Evolutionary conservation across 1,140 invertebrate species (phyloP).

Genomic region (Dinothrombium tinctorium): DNA sequence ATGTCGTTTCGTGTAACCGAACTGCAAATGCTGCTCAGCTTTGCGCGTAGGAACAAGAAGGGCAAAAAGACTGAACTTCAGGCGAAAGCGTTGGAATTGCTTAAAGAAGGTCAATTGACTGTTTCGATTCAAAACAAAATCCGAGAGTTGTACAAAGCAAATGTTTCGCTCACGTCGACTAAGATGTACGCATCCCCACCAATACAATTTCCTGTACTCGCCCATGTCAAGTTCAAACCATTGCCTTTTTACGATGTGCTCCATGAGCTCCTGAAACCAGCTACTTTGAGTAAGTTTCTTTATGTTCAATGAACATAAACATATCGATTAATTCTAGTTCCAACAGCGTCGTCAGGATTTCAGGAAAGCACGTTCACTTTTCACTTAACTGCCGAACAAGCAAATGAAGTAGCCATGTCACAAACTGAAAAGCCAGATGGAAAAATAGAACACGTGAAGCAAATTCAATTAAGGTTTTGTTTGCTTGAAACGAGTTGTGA

Average conservation of each 20-base stretch:
- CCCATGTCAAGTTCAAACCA: constrained; percentile 66
- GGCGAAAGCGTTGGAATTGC: constrained; percentile 44
- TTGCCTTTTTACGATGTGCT: constrained; percentile 79
- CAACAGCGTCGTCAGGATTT: constrained; percentile 41
- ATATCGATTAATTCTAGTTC: constrained; percentile 17
- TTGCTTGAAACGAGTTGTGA: constrained; percentile 66
- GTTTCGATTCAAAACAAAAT: constrained; percentile 41
- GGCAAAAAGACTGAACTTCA: constrained; percentile 67
- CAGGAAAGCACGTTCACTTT: constrained; percentile 69
- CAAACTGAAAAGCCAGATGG: constrained; percentile 40
- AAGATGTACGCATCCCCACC: no score
- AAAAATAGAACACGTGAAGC: constrained; percentile 49
- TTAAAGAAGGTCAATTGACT: constrained; percentile 34
- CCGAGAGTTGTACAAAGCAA: no score
- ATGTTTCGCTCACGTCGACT: no score
- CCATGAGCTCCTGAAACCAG: constrained; percentile 59
- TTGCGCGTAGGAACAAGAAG: constrained; percentile 56
- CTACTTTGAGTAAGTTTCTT: background rate
- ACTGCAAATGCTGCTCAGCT: constrained; percentile 42
- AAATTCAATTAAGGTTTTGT: constrained; percentile 72
- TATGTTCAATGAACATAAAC: background rate
- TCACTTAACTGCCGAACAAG: constrained; percentile 77
- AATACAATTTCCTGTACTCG: background rate
- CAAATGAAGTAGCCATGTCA: constrained; percentile 48
- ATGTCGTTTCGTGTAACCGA: constrained; percentile 27